Evolutionary conservation across 2,113 vertebrate genomes (phyloP), one percentile per base, ranked within the genome.

Genomic region (Conger conger): DNA sequence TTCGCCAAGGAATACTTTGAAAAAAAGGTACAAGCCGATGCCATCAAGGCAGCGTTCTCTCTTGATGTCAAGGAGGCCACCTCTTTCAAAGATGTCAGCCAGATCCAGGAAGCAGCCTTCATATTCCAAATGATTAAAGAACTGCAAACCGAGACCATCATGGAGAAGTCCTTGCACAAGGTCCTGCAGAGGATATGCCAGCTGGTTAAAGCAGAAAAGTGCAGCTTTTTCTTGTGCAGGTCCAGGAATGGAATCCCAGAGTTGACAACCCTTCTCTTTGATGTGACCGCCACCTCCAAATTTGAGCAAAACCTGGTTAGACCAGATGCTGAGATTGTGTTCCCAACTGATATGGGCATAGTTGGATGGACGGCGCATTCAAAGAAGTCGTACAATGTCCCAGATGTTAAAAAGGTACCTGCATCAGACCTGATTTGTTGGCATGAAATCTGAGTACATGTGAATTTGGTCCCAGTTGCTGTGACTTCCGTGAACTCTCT

Each of bases 1-100:
- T 99, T 99, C 91, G 97, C 97, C 91, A 97, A 97, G 96, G 97
- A 99, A 5, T 99, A 98, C 93, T 99, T 98, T 0, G 94, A 99
- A 84, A 96, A 93, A 92, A 98, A 97, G 90, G 2, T 99, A 37
- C 93, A 95, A 15, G 88, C 92, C 0, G 97, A 98, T 79, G 94
- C 89, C 0, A 89, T 97, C 53, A 82, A 92, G n/a, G 94, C 93
- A 3, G 92, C 96, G 30, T 97, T 97, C 30, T 91, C 93, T 0
- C 91, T 93, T 0, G 90, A 94, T 0, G 53, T 95, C 82, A 95
- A 93, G 77, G 95, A 96, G 80, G 90, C 93, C 1, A 86, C 93
- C 80, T 97, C 97, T 17, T 97, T 96, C 92, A 94, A 94, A 17
- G 97, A 98, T 83, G 89, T 97, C 87, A 94, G 95, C 6, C 93